These are phyloP conservation scores for Bubo blakistoni DNA, from an alignment of 2,113 vertebrate species.

Conservation along the genomic window DNA sequence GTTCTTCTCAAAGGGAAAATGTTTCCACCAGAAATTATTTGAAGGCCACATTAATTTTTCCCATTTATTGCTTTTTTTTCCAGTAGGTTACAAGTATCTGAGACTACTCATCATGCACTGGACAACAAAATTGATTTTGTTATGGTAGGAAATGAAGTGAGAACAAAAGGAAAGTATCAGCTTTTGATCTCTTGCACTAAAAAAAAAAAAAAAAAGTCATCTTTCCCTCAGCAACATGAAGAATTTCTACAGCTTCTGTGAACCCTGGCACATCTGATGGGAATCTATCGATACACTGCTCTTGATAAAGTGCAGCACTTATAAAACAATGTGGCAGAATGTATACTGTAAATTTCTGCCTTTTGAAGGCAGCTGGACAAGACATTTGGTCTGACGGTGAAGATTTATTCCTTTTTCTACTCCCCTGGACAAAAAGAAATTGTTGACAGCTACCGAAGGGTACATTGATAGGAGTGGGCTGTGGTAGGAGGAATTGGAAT, in stretches of 20 bases:
- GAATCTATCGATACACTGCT: background rate
- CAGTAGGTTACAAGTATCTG: background rate
- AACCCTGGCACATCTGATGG: background rate
- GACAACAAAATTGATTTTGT: background rate
- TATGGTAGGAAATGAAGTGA: background rate
- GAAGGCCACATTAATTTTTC: background rate
- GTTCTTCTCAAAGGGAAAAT: background rate
- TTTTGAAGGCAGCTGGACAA: background rate
- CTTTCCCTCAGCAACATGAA: background rate
- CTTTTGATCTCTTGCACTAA: background rate
- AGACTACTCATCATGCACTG: background rate
- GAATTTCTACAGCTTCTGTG: background rate
- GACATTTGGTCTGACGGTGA: background rate
- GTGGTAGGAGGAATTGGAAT: background rate
- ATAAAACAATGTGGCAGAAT: background rate
- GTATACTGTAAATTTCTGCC: background rate
- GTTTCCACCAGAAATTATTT: background rate
- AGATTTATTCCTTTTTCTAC: background rate
- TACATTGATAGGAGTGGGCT: background rate
- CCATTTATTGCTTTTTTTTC: accelerated
- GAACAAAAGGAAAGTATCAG: background rate
- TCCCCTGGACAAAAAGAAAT: background rate
- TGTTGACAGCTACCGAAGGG: background rate
- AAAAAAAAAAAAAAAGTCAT: background rate
- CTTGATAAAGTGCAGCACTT: background rate